Conservation (phyloP, 2,888 invertebrate genomes). For the Drosophila histrio region DNA sequence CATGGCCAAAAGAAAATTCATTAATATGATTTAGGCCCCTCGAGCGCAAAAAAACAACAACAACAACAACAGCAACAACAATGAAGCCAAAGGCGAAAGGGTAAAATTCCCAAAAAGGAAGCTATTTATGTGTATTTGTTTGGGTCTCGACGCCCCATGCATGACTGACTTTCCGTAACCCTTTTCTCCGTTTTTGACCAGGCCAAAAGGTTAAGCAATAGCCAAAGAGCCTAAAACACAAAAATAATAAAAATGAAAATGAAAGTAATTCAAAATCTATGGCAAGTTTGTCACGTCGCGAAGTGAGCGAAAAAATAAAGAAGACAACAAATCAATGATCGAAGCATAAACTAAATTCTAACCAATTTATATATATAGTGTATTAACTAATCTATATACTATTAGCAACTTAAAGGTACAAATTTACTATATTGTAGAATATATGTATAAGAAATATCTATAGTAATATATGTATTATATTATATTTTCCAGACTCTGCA, state of each 20-base stretch:
- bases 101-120: slow-evolving; percentile 21
- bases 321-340: slow-evolving; percentile 21
- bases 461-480: no score
- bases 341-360: background rate
- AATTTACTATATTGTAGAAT: no score
- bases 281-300: slow-evolving; percentile 30
- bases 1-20: slow-evolving; percentile 66
- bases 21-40: slow-evolving; percentile 70
- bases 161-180: slow-evolving; percentile 63
- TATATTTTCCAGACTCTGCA: no score
- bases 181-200: slow-evolving; percentile 10
- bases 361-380: no score
- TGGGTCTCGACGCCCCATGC: slow-evolving; percentile 57
- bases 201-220: slow-evolving; percentile 23
- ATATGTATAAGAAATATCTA: no score
- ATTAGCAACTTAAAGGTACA: no score
- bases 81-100: slow-evolving; percentile 21
- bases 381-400: no score
- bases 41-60: slow-evolving; percentile 19
- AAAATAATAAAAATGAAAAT: background rate
- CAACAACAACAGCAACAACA: slow-evolving; percentile 22
- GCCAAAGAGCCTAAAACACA: background rate
- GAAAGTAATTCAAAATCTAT: slow-evolving; percentile 27
- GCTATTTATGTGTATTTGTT: slow-evolving; percentile 65
- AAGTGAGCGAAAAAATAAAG: slow-evolving; percentile 2